phyloP scores from a whole-genome alignment of 53 echinoderm and acorn worm species.

The Pentamera pediparva region DNA sequence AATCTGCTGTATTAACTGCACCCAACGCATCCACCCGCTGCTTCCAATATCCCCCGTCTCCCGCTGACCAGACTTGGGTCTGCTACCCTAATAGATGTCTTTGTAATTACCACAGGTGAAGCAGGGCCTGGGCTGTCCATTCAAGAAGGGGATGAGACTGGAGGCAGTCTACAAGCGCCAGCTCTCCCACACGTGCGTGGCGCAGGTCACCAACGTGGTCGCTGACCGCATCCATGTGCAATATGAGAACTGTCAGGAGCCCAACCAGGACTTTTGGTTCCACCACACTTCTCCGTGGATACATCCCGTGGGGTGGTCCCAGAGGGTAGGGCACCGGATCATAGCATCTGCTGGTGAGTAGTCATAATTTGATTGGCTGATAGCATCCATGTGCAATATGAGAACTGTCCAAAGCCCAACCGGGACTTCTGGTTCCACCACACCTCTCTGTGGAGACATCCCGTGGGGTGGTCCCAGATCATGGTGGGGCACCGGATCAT shows the following conservation, averaged over 20 bases:
- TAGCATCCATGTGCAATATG: slow-evolving; percentile 92
- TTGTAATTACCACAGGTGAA: slow-evolving; percentile 32
- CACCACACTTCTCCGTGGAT: slow-evolving; percentile 69
- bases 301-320: slow-evolving; percentile 88
- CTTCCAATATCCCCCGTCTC: not conserved
- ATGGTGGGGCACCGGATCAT: slow-evolving; percentile 77
- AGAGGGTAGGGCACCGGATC: slow-evolving; percentile 71
- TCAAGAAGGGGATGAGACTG: slow-evolving; percentile 67
- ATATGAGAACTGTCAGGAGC: slow-evolving; percentile 84
- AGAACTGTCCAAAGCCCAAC: slow-evolving; percentile 72
- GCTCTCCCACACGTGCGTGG: slow-evolving; percentile 84
- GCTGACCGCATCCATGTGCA: slow-evolving; percentile 89
- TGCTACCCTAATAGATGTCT: too few relatives aligned
- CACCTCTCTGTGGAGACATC: slow-evolving; percentile 75
- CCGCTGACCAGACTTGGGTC: too few relatives aligned
- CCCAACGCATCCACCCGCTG: too few relatives aligned
- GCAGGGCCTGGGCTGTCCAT: slow-evolving; percentile 55
- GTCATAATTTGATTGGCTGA: too few relatives aligned
- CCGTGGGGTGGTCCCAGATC: slow-evolving; percentile 81
- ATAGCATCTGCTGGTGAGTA: slow-evolving; percentile 73
- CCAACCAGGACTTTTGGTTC: slow-evolving; percentile 92
- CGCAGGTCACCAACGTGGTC: slow-evolving; percentile 63
- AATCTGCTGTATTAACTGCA: too few relatives aligned
- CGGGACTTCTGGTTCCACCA: slow-evolving; percentile 93
- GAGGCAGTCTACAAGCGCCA: slow-evolving; percentile 84